phyloP scores from a whole-genome alignment of 2,113 vertebrate species.

The Eudyptes chrysolophus region DNA sequence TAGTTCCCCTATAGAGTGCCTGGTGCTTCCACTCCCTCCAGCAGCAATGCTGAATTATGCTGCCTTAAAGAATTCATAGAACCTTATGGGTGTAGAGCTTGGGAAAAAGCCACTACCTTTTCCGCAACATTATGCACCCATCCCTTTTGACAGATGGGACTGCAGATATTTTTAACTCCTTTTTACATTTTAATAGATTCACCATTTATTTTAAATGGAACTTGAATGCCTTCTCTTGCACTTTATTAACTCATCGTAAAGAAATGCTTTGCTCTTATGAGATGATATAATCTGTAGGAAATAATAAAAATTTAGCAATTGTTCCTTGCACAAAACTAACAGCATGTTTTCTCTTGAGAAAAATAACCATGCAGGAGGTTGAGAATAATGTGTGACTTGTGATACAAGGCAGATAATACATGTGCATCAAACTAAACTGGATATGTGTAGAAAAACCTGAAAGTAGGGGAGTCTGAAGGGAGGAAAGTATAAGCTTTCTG shows the following conservation, averaged over 20 bases:
- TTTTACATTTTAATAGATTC: neutral
- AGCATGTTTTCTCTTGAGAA: neutral
- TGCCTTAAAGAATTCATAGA: neutral
- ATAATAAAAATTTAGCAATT: conserved; percentile 23
- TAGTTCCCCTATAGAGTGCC: neutral
- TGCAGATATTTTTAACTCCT: neutral
- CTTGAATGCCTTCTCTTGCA: neutral
- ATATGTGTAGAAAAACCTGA: neutral
- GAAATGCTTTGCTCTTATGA: neutral
- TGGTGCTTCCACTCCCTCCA: neutral
- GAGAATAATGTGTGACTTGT: neutral
- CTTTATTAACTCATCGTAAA: conserved; percentile 4
- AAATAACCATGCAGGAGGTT: neutral
- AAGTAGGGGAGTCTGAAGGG: neutral
- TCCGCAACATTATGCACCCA: neutral
- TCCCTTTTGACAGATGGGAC: neutral
- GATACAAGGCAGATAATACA: neutral
- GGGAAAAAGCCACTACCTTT: neutral
- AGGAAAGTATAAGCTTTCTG: neutral
- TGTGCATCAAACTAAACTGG: neutral
- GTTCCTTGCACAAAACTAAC: neutral
- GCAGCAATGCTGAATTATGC: neutral
- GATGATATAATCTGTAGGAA: conserved; percentile 2
- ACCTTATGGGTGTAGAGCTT: neutral
- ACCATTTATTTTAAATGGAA: neutral